Evolutionary conservation across 2,888 invertebrate species (phyloP).

Genomic region (Lochmaea capreae): DNA sequence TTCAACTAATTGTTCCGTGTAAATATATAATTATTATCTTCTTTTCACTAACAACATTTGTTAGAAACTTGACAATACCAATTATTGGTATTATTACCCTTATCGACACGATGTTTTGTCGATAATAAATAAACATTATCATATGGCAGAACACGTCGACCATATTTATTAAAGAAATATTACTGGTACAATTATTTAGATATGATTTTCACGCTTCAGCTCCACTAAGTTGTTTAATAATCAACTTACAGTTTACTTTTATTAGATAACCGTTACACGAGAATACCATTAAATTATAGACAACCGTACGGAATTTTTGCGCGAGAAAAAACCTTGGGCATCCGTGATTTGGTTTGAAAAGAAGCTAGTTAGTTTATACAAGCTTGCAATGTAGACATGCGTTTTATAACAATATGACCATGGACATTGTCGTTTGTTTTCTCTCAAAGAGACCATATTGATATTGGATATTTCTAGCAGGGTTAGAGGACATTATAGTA

Average conservation of each 20-base stretch:
- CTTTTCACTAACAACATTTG: no score
- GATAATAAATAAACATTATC: slow-evolving; percentile 3
- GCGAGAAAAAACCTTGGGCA: background rate
- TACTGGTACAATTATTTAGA: background rate
- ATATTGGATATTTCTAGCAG: no score
- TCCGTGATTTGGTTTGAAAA: background rate
- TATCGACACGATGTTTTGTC: background rate
- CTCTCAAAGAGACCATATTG: no score
- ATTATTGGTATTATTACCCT: background rate
- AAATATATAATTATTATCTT: no score
- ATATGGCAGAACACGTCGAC: background rate
- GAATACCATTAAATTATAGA: background rate
- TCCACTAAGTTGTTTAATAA: background rate
- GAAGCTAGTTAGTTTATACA: background rate
- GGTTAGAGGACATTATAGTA: no score
- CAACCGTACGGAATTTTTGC: background rate
- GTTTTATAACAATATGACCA: no score
- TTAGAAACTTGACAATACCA: background rate
- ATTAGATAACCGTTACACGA: slow-evolving; percentile 4
- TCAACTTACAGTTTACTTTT: background rate
- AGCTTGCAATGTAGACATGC: background rate
- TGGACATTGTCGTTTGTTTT: no score
- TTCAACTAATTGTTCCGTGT: no score
- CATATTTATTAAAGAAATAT: background rate
- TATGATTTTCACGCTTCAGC: slow-evolving; percentile 3